Evolutionary conservation across 2,797 vertebrate species (phyloP), one percentile per base, ranked within the genome.

Genomic region (Enteromius radiatus): DNA sequence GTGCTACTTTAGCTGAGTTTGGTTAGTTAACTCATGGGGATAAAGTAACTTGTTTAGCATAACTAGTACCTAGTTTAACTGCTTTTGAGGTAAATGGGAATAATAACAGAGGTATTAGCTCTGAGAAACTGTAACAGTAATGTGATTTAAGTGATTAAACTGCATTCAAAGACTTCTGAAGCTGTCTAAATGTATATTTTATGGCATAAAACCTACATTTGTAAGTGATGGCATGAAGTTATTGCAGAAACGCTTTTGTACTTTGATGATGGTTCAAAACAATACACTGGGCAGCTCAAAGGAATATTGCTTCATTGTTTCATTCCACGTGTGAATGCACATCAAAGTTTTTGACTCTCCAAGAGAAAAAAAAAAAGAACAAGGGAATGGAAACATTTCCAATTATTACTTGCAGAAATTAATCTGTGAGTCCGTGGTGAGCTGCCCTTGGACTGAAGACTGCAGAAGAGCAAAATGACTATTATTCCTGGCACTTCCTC

Each of bases 371-470:
- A 10, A 45, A 49, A 17, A 63, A 82, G 63, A 67, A 76, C 81
- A 86, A 84, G 87, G 80, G 87, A 87, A 90, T 23, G 1, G 83
- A 88, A 89, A 89, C 88, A 90, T 90, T 87, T 90, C 88, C 88
- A 92, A 92, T 91, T 91, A 92, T 88, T 88, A 86, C 77, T 83
- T 78, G 85, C 47, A 73, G 86, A 91, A 91, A 90, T 90, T 87
- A 87, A 86, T 86, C 76, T 71, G 84, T 82, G 76, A 28, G 45
- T 67, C 43, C 33, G 2, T 67, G 33, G 47, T 76, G 61, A 76
- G 61, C 71, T 75, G 63, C 80, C 33, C 36, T 76, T 82, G 45
- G 61, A 54, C 59, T 75, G 45, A 5, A 65, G 80, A 52, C 80
- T 23, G 71, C 33, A 43, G 63, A 47, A n/a, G 47, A 56, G 47